Evolutionary conservation across 1,140 invertebrate genomes (phyloP), one percentile per base, ranked within the genome.

Genomic region (Drosophila jambulina): DNA sequence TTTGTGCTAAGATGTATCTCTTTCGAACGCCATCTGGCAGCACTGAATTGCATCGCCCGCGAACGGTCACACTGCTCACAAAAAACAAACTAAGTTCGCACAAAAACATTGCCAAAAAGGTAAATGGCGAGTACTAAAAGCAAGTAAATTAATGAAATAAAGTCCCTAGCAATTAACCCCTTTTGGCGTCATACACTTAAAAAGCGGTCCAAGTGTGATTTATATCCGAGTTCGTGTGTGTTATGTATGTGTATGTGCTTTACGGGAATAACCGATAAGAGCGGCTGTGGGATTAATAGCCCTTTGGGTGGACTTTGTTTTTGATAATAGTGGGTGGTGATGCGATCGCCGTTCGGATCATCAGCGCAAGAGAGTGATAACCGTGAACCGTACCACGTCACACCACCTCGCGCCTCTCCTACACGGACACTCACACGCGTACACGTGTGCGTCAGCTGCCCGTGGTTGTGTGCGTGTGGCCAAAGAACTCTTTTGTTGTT

Each of bases 71-170:
- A 40, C 75, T 19, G 36, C 23, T 40, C 21, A 34, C 12, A 77
- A 68, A 67, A 60, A 77, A 45, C 43, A 77, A 62, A 61, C 23
- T 38, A 69, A 77, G 59, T 57, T 77, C 75, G 75, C 75, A 77
- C 75, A 77, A 77, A 77, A 77, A 77, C 75, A 77, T 77, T 77
- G 75, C 75, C 72, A 77, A 77, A 77, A 67, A 77, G 75, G 75
- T 77, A 77, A 77, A 69, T 77, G 57, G 67, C 62, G 63, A 40
- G 42, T 62, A 27, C 4, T 2, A 21, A 38, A n/a, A 25, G 6
- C 21, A 3, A 17, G 9, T 38, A 9, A n/a, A 7, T 56, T 25
- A 38, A 38, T 56, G 9, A 56, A 38, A 38, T 13, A 9, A 12
- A 49, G 46, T 65, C 15, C 27, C 10, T 23, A 12, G 4, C 21